These are phyloP conservation scores for Cyanocitta stelleri DNA, from an alignment of 2,113 vertebrate genomes.

Conservation along the genomic window DNA sequence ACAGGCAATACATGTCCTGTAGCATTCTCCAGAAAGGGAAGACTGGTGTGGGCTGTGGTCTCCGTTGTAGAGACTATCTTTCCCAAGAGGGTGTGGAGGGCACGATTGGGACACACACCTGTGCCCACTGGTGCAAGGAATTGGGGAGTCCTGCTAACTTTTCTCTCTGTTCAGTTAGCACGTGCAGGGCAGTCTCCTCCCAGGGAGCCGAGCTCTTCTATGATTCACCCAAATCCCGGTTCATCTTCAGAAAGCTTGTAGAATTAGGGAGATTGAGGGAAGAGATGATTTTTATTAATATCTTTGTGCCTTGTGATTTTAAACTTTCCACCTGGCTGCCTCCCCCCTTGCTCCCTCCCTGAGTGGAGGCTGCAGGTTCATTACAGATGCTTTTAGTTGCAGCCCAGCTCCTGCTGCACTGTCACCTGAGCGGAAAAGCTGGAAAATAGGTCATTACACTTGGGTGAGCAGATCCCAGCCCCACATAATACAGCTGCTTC, in stretches of 20 bases:
- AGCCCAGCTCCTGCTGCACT: conserved; percentile 27
- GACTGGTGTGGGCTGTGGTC: background rate
- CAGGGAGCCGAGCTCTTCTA: background rate
- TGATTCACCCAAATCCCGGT: background rate
- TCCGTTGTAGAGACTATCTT: background rate
- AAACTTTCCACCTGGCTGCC: conserved; percentile 47
- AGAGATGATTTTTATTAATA: background rate
- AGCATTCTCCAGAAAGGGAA: background rate
- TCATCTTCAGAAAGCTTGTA: background rate
- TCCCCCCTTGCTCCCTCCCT: background rate
- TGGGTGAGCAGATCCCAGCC: conserved; percentile 34
- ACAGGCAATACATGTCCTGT: background rate
- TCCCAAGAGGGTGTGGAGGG: background rate
- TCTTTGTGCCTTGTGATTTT: background rate
- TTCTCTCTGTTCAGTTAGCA: background rate
- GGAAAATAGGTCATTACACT: conserved; percentile 69
- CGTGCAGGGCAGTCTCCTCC: background rate
- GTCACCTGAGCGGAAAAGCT: conserved; percentile 63
- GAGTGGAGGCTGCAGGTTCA: conserved; percentile 28
- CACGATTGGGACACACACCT: fast-evolving
- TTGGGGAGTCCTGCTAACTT: background rate
- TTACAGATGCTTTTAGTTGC: conserved; percentile 13
- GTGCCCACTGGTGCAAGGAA: background rate
- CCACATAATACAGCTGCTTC: conserved; percentile 46
- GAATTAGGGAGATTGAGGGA: background rate